A percentile compares a stretch with the other conserved stretches of the same genome.
These are phyloP conservation scores for Caenorhabditis sp. DNA, from an alignment of 2,888 invertebrate species.

Conservation along the genomic window DNA sequence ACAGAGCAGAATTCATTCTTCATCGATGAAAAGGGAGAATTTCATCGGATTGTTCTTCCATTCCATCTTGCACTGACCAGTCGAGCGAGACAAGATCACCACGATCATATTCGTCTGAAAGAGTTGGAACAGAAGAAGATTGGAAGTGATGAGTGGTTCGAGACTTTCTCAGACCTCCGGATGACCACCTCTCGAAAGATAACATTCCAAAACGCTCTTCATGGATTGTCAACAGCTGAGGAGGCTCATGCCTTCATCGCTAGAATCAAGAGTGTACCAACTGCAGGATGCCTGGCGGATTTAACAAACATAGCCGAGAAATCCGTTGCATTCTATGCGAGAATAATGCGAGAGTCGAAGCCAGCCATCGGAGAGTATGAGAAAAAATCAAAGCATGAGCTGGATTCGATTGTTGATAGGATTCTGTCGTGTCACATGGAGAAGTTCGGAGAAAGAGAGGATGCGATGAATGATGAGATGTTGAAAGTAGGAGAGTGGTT, in stretches of 20 bases:
- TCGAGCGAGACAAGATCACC: constrained; percentile 68
- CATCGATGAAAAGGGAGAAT: constrained; percentile 62
- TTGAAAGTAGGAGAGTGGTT: constrained; percentile 58
- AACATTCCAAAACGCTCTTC: constrained; percentile 48
- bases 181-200: constrained; percentile 43
- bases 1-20: constrained; percentile 54
- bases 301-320: constrained; percentile 30
- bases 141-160: constrained; percentile 35
- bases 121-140: constrained; percentile 44
- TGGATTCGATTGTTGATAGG: constrained; percentile 46
- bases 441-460: constrained; percentile 16
- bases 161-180: constrained; percentile 35
- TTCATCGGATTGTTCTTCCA: constrained; percentile 73
- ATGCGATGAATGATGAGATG: constrained; percentile 31
- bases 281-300: constrained; percentile 40
- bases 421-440: constrained; percentile 55
- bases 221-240: constrained; percentile 23
- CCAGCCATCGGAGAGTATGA: constrained; percentile 3
- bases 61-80: constrained; percentile 77
- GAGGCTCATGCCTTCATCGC: constrained; percentile 47
- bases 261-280: constrained; percentile 30
- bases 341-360: constrained; percentile 38
- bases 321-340: constrained; percentile 41
- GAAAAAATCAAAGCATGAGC: constrained; percentile 30
- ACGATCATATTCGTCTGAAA: constrained; percentile 77